These are phyloP conservation scores for Acestrorhynchus altus DNA, from an alignment of 2,797 vertebrate species.

Conservation along the genomic window DNA sequence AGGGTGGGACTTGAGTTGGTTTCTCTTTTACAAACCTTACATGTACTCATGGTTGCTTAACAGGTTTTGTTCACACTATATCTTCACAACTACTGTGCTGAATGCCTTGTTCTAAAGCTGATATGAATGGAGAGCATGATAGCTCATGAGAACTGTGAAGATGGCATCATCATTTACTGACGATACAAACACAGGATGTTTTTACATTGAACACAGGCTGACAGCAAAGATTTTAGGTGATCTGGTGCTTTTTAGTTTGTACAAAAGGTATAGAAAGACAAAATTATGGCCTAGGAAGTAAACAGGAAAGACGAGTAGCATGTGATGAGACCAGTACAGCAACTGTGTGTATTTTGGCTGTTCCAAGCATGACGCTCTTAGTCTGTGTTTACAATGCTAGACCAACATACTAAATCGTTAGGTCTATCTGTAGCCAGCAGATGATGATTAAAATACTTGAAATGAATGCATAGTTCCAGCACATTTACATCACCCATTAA, in stretches of 20 bases:
- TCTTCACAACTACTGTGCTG: background rate
- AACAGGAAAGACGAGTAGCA: background rate
- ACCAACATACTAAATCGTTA: background rate
- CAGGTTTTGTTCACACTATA: background rate
- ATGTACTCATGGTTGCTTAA: background rate
- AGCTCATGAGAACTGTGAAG: background rate
- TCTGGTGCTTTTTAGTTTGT: background rate
- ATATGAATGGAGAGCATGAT: background rate
- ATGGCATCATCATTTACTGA: constrained; percentile 11
- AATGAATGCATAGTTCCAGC: too few relatives aligned
- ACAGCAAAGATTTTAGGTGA: constrained; percentile 1
- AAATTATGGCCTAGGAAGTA: background rate
- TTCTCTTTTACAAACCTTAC: background rate
- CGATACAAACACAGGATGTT: constrained; percentile 4
- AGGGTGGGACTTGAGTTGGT: background rate
- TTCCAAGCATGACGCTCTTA: background rate
- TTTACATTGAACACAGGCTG: constrained; percentile 10
- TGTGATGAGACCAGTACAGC: background rate
- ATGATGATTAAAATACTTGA: too few relatives aligned
- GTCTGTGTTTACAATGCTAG: background rate
- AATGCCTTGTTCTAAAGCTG: background rate
- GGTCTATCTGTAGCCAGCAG: background rate
- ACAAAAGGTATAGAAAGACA: background rate
- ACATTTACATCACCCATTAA: background rate
- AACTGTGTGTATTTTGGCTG: background rate